Percentiles rank a stretch among this genome's conserved stretches.
Evolutionary conservation across 2,797 vertebrate species (phyloP).

Genomic region (Lateolabrax maculatus): DNA sequence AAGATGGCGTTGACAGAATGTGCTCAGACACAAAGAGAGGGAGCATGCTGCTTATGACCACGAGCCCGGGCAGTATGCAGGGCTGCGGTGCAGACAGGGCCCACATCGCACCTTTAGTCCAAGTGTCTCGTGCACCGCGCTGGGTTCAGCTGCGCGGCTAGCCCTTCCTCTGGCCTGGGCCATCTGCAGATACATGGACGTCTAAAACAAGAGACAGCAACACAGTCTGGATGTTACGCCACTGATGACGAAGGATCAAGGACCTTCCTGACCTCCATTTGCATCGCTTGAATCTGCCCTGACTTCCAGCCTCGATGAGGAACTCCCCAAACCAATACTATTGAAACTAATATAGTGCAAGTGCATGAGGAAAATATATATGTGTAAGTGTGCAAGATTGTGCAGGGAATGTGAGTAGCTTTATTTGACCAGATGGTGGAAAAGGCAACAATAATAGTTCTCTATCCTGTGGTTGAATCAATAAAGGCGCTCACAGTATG

Average conservation of each 20-base stretch:
- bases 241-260: constrained; percentile 35
- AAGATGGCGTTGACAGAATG: constrained; percentile 49
- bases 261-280: constrained; percentile 23
- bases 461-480: constrained; percentile 64
- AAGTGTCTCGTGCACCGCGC: constrained; percentile 90
- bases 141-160: constrained; percentile 92
- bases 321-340: constrained; percentile 28
- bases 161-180: constrained; percentile 93
- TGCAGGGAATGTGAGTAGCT: constrained; percentile 16
- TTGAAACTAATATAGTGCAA: constrained; percentile 19
- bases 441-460: constrained; percentile 54
- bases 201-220: constrained; percentile 87
- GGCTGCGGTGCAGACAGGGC: constrained; percentile 73
- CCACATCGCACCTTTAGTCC: constrained; percentile 93
- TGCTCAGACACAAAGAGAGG: constrained; percentile 65
- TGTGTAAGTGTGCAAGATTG: background rate
- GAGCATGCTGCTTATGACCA: constrained; percentile 70
- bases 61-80: constrained; percentile 64
- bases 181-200: constrained; percentile 89
- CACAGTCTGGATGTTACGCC: constrained; percentile 75
- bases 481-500: constrained; percentile 59
- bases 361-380: background rate
- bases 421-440: constrained; percentile 66
- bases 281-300: constrained; percentile 12
- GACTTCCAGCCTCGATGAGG: constrained; percentile 27